Percentiles rank a stretch among this genome's conserved stretches.
Conservation (phyloP, 2,888 invertebrate species). For the Eucriotettix oculatus region DNA sequence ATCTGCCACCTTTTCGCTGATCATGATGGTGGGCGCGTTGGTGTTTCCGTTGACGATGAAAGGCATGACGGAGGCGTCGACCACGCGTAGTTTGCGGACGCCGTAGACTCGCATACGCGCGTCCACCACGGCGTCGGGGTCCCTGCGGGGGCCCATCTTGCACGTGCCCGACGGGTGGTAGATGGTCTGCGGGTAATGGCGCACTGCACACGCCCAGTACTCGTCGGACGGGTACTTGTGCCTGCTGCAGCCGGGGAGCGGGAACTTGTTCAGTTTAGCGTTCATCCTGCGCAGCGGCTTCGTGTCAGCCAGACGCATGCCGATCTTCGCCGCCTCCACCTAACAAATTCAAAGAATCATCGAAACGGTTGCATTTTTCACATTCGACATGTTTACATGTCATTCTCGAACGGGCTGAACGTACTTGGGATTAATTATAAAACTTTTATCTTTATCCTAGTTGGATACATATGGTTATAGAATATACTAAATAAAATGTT, state of each 20-base stretch:
- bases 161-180: slow-evolving; percentile 70
- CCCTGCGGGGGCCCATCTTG: slow-evolving; percentile 41
- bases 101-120: slow-evolving; percentile 47
- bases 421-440: too few species aligned
- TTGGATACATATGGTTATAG: too few species aligned
- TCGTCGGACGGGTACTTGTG: slow-evolving; percentile 48
- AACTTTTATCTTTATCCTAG: too few species aligned
- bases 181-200: slow-evolving; percentile 60
- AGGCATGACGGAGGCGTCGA: slow-evolving; percentile 76
- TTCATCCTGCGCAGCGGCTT: slow-evolving; percentile 41
- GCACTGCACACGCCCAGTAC: slow-evolving; percentile 55
- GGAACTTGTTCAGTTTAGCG: slow-evolving; percentile 41
- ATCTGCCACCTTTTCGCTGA: slow-evolving; percentile 67
- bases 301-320: slow-evolving; percentile 40
- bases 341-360: slow-evolving; percentile 19
- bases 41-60: slow-evolving; percentile 62
- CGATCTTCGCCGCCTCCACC: slow-evolving; percentile 60
- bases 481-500: too few species aligned
- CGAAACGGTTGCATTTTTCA: too few species aligned
- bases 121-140: slow-evolving; percentile 46
- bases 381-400: too few species aligned
- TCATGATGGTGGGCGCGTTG: slow-evolving; percentile 69
- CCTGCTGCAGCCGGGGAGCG: slow-evolving; percentile 47
- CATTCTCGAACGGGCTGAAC: too few species aligned
- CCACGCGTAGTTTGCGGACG: slow-evolving; percentile 47